phyloP scores from a whole-genome alignment of 2,113 vertebrate genomes.

The Corythoichthys intestinalis region DNA sequence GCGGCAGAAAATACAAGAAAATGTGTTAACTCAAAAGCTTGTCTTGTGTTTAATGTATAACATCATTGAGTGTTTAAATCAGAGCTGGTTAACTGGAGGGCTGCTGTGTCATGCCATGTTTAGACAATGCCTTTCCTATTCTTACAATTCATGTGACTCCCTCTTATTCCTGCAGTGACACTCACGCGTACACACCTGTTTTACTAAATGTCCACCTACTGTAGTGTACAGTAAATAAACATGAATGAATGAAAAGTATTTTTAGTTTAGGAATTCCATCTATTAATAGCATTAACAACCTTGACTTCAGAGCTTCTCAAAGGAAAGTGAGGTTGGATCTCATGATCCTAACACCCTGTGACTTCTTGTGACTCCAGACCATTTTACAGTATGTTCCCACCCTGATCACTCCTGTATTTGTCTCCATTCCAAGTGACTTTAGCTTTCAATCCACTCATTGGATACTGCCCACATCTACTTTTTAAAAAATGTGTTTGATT shows the following conservation, averaged over 20 bases:
- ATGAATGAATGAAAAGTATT: background rate
- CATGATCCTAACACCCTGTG: constrained; percentile 11
- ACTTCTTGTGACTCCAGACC: background rate
- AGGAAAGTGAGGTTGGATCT: background rate
- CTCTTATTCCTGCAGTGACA: background rate
- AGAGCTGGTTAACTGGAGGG: background rate
- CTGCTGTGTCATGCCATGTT: background rate
- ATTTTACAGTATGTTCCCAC: background rate
- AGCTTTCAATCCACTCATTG: background rate
- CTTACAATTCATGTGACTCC: background rate
- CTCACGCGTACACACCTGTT: background rate
- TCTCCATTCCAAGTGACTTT: background rate
- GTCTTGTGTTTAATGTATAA: background rate
- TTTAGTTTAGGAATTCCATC: background rate
- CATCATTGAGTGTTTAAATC: background rate
- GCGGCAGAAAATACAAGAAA: background rate
- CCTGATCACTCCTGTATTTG: constrained; percentile 1
- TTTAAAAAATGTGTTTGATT: background rate
- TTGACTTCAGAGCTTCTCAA: background rate
- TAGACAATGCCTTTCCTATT: background rate
- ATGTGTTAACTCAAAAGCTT: background rate
- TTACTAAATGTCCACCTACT: background rate
- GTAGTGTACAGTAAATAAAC: background rate
- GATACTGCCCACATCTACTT: background rate
- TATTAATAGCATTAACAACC: background rate